A percentile compares a stretch with the other conserved stretches of the same genome.
Evolutionary conservation across 2,797 vertebrate genomes (phyloP).

Genomic region (Eulemur rubriventer): DNA sequence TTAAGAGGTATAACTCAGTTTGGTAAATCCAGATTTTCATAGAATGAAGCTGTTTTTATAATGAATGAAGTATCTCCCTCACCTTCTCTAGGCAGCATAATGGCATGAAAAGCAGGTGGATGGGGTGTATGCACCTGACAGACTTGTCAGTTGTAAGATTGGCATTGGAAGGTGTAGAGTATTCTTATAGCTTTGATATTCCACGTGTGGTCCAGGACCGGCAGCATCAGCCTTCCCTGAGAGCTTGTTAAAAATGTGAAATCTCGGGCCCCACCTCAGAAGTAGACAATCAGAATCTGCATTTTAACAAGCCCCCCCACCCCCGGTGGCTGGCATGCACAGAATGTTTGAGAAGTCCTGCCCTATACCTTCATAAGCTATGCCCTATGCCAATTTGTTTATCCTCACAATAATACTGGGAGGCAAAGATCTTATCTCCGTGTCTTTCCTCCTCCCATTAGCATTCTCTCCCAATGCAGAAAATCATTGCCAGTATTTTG

Average conservation of each 20-base stretch:
- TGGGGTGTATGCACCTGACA: accelerated
- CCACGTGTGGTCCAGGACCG: neutral
- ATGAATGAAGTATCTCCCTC: neutral
- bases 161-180: neutral
- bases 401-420: neutral
- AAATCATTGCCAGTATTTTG: neutral
- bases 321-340: neutral
- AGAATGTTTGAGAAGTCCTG: neutral
- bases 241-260: neutral
- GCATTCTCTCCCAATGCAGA: neutral
- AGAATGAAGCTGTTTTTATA: neutral
- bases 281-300: neutral
- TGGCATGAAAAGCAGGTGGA: neutral
- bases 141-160: neutral
- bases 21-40: neutral
- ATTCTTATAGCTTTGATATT: neutral
- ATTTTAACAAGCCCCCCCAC: neutral
- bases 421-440: neutral
- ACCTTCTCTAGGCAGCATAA: neutral
- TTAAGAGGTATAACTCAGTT: neutral
- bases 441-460: neutral
- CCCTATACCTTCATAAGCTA: neutral
- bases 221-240: neutral
- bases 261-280: neutral
- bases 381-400: neutral